Percentiles rank a stretch among this genome's conserved stretches.
phyloP scores from a whole-genome alignment of 92 coral and sea anemone species.

The Zoanthus sociatus region DNA sequence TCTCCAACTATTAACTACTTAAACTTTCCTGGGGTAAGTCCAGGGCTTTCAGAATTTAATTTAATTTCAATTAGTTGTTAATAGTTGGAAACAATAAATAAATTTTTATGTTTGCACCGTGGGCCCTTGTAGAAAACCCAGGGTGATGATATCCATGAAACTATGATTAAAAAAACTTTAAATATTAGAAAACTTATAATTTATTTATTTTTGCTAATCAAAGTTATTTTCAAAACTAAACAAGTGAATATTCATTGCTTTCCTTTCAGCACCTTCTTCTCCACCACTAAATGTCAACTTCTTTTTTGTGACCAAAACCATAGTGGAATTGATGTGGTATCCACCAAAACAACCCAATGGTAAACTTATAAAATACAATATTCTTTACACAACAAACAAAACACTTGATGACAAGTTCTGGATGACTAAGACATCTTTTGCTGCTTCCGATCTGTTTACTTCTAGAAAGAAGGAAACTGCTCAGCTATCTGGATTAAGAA shows the following conservation, averaged over 20 bases:
- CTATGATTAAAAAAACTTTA: no score
- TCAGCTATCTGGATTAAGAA: slow-evolving; percentile 41
- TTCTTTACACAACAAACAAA: slow-evolving; percentile 65
- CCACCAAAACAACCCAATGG: slow-evolving; percentile 82
- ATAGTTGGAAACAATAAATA: no score
- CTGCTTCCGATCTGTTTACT: slow-evolving; percentile 30
- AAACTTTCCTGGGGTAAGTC: no score
- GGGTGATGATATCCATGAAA: no score
- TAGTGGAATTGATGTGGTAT: slow-evolving; percentile 74
- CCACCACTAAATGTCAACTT: slow-evolving; percentile 75
- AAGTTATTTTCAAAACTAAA: no score
- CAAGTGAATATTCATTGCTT: neutral
- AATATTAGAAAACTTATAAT: no score
- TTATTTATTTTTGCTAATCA: no score
- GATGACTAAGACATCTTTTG: neutral
- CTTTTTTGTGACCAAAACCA: slow-evolving; percentile 31
- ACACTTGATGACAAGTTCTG: slow-evolving; percentile 64
- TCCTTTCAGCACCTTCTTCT: slow-evolving; percentile 72
- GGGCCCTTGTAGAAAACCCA: no score
- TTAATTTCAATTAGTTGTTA: no score
- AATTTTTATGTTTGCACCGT: no score
- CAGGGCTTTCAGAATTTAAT: no score
- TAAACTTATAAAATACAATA: slow-evolving; percentile 63
- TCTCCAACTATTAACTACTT: no score
- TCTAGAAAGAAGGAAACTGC: slow-evolving; percentile 30